A percentile compares a stretch with the other conserved stretches of the same genome.
These are phyloP conservation scores for Muricea muricata DNA, from an alignment of 92 coral and sea anemone genomes.

Conservation along the genomic window DNA sequence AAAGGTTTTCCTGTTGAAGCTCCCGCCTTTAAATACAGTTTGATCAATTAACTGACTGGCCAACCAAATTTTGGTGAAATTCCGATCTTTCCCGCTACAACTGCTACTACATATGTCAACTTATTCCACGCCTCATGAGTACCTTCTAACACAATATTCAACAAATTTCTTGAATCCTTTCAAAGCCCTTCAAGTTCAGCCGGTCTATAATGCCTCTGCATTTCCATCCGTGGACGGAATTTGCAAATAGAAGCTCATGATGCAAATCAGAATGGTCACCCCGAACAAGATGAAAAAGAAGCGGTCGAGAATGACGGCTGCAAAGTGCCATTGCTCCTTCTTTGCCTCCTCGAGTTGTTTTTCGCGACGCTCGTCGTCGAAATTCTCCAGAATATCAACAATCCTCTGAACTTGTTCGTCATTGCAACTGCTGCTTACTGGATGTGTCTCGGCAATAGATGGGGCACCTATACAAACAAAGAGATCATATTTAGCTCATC, in stretches of 20 bases:
- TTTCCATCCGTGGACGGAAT: constrained; percentile 57
- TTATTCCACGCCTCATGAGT: no score
- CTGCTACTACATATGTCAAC: no score
- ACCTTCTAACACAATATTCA: no score
- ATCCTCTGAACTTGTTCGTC: constrained; percentile 71
- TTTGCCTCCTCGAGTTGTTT: constrained; percentile 54
- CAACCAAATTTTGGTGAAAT: no score
- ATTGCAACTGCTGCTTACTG: constrained; percentile 24
- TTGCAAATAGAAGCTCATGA: constrained; percentile 74
- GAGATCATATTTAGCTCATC: no score
- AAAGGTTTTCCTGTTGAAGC: no score
- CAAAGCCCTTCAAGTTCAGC: not conserved
- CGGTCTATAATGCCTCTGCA: not conserved
- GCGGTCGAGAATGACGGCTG: constrained; percentile 84
- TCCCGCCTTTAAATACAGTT: no score
- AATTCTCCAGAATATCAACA: constrained; percentile 61
- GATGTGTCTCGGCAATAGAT: constrained; percentile 10
- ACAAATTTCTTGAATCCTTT: no score
- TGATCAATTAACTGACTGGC: no score
- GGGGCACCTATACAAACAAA: constrained; percentile 44
- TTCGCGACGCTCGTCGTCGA: constrained; percentile 42
- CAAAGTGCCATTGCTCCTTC: constrained; percentile 82
- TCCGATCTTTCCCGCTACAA: no score
- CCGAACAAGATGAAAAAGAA: constrained; percentile 72
- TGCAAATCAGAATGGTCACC: constrained; percentile 65